Percentiles rank a stretch among this genome's conserved stretches.
phyloP scores from a whole-genome alignment of 2,888 invertebrate species.

The Xanthia togata region DNA sequence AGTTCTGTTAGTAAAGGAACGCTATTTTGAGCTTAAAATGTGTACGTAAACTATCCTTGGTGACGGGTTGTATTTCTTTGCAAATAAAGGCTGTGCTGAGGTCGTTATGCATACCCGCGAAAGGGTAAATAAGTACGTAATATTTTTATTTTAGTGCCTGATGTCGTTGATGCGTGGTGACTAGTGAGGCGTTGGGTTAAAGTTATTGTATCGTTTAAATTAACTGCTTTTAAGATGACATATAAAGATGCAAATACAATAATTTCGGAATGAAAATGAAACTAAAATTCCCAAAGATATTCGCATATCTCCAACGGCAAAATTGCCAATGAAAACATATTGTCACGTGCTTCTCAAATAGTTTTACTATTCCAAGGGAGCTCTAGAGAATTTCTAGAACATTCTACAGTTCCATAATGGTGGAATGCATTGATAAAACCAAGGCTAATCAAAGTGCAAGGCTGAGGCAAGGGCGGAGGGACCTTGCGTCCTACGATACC shows the following conservation, averaged over 20 bases:
- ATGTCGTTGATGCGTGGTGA: conserved; percentile 16
- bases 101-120: conserved; percentile 19
- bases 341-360: conserved; percentile 51
- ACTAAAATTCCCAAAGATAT: not conserved
- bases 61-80: conserved; percentile 41
- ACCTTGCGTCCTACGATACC: conserved; percentile 62
- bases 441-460: conserved; percentile 65
- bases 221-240: not conserved
- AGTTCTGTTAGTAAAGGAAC: conserved; percentile 42
- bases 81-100: conserved; percentile 34
- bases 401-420: conserved; percentile 45
- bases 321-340: conserved; percentile 26
- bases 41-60: conserved; percentile 37
- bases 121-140: conserved; percentile 34
- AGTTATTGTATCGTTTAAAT: conserved; percentile 18
- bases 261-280: not conserved
- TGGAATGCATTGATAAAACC: conserved; percentile 68
- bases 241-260: not conserved
- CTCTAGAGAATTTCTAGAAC: conserved; percentile 27
- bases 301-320: not conserved
- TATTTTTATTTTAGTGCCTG: conserved; percentile 28
- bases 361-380: conserved; percentile 41
- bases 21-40: conserved; percentile 47
- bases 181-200: not conserved
- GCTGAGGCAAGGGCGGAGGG: conserved; percentile 66